Evolutionary conservation across 2,797 vertebrate species (phyloP).

Genomic region (Propithecus deckenii): DNA sequence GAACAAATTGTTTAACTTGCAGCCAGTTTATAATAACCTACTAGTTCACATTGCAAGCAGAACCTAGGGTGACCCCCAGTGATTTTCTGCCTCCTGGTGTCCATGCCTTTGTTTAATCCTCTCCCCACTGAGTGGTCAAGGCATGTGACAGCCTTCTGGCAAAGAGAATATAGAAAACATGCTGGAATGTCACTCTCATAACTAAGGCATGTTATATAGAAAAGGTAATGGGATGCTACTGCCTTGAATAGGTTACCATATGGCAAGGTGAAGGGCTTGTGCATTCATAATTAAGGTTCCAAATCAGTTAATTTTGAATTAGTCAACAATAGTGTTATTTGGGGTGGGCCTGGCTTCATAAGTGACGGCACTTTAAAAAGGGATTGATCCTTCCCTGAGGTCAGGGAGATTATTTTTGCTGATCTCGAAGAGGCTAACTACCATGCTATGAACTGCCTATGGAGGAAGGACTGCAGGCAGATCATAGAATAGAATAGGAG

Average conservation of each 20-base stretch:
- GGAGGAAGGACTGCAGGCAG: background rate
- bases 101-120: background rate
- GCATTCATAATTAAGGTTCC: background rate
- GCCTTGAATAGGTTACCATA: no score
- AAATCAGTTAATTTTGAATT: background rate
- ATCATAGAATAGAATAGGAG: fast-evolving
- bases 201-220: background rate
- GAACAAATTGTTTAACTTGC: background rate
- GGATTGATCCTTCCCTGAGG: background rate
- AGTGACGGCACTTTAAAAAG: background rate
- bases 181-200: background rate
- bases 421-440: background rate
- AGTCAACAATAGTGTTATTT: background rate
- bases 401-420: background rate
- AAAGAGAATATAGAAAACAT: background rate
- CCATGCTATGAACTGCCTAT: background rate
- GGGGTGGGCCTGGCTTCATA: background rate
- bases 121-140: background rate
- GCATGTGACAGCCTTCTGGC: background rate
- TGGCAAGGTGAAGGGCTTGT: background rate
- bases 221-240: background rate
- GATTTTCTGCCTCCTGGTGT: background rate
- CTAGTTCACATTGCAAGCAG: background rate
- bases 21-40: background rate
- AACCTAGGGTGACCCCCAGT: fast-evolving